Evolutionary conservation across 2,888 invertebrate genomes (phyloP).

Genomic region (Lingula anatina): DNA sequence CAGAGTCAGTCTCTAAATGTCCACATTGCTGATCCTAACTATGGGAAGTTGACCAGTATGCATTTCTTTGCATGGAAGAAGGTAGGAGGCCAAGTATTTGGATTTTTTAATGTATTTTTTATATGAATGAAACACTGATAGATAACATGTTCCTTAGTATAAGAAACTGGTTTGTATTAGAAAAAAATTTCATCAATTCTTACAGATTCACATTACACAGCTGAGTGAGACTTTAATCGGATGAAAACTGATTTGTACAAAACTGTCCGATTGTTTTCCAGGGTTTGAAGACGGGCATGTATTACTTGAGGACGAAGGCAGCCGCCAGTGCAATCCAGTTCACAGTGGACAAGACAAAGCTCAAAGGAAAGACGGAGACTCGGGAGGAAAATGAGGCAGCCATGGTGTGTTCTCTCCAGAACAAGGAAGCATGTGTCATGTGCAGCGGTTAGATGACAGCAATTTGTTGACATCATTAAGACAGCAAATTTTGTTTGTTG

Average conservation of each 20-base stretch:
- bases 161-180: no score
- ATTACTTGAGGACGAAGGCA: conserved; percentile 92
- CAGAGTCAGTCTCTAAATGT: conserved; percentile 98
- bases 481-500: no score
- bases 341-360: conserved; percentile 83
- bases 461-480: no score
- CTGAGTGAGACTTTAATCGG: no score
- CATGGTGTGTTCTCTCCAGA: conserved; percentile 79
- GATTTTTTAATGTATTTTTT: not conserved
- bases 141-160: no score
- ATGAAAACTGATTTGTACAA: no score
- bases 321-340: conserved; percentile 96
- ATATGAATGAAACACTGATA: not conserved
- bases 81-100: conserved; percentile 47
- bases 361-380: conserved; percentile 31
- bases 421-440: conserved; percentile 81
- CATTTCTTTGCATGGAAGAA: conserved; percentile 97
- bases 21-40: conserved; percentile 90
- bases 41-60: conserved; percentile 91
- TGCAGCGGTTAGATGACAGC: conserved; percentile 68
- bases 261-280: no score
- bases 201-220: no score
- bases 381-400: conserved; percentile 64
- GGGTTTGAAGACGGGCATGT: conserved; percentile 99
- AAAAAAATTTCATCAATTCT: no score